Percentiles rank a stretch among this genome's conserved stretches.
Evolutionary conservation across 2,113 vertebrate species (phyloP).

Genomic region (Microtus montanus): DNA sequence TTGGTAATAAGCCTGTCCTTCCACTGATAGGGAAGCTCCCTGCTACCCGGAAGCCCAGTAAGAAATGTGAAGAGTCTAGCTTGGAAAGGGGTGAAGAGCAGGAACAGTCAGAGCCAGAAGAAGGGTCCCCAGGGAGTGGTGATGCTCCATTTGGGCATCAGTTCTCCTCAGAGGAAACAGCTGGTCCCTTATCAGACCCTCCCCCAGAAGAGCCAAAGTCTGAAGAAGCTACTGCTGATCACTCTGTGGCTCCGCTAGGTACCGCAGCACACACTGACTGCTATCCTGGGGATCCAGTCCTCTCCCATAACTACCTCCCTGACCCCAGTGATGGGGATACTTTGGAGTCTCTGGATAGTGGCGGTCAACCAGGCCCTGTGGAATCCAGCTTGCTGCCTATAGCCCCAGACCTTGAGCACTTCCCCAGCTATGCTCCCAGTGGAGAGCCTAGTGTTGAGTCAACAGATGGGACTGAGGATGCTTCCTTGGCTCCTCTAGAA

Average conservation of each 20-base stretch:
- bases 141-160: slow-evolving; percentile 84
- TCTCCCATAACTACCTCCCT: slow-evolving; percentile 84
- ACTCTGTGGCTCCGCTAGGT: slow-evolving; percentile 73
- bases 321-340: slow-evolving; percentile 80
- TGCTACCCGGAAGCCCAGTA: slow-evolving; percentile 89
- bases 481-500: slow-evolving; percentile 94
- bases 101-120: slow-evolving; percentile 85
- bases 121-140: slow-evolving; percentile 83
- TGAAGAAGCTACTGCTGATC: slow-evolving; percentile 74
- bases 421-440: slow-evolving; percentile 88
- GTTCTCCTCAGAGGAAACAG: slow-evolving; percentile 89
- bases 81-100: slow-evolving; percentile 87
- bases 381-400: slow-evolving; percentile 85
- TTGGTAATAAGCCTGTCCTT: slow-evolving; percentile 94
- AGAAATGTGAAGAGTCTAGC: slow-evolving; percentile 88
- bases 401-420: slow-evolving; percentile 86
- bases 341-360: slow-evolving; percentile 89
- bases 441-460: slow-evolving; percentile 87
- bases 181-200: slow-evolving; percentile 87
- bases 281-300: slow-evolving; percentile 82
- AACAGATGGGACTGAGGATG: slow-evolving; percentile 92
- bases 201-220: slow-evolving; percentile 82
- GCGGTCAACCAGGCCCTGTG: slow-evolving; percentile 85
- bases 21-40: slow-evolving; percentile 97
- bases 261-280: slow-evolving; percentile 79